Conservation (phyloP, 2,888 invertebrate genomes). For the Apamea monoglypha region DNA sequence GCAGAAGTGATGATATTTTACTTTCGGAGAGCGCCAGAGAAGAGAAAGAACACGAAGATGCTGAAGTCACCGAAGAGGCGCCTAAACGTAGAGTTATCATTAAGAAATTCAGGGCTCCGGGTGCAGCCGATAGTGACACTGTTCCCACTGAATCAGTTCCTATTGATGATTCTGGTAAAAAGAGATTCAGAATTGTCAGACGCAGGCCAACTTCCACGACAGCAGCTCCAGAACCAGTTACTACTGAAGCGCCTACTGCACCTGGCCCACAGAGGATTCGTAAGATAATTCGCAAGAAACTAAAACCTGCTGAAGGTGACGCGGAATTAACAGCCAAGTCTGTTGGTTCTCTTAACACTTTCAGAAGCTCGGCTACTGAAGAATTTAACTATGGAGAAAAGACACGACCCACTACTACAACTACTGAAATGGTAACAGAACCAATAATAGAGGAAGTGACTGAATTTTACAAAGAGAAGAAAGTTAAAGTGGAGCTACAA, state of each 20-base stretch:
- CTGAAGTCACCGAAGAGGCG: constrained; percentile 67
- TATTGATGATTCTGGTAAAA: constrained; percentile 80
- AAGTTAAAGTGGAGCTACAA: constrained; percentile 20
- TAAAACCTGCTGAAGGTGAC: constrained; percentile 77
- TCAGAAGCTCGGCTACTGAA: constrained; percentile 67
- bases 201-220: constrained; percentile 79
- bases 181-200: constrained; percentile 82
- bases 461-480: constrained; percentile 67
- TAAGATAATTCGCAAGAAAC: constrained; percentile 85
- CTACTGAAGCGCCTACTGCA: constrained; percentile 66
- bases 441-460: constrained; percentile 64
- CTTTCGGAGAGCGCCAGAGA: constrained; percentile 88
- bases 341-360: constrained; percentile 72
- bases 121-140: constrained; percentile 64
- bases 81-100: constrained; percentile 77
- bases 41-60: constrained; percentile 85
- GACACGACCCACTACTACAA: constrained; percentile 62
- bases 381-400: constrained; percentile 85
- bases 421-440: constrained; percentile 69
- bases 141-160: constrained; percentile 76
- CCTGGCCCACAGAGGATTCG: constrained; percentile 76
- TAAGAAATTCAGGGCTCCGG: constrained; percentile 76
- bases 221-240: constrained; percentile 63
- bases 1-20: constrained; percentile 83
- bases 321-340: constrained; percentile 76